These are phyloP conservation scores for Calosoma granatense DNA, from an alignment of 1,140 invertebrate genomes.

Conservation along the genomic window DNA sequence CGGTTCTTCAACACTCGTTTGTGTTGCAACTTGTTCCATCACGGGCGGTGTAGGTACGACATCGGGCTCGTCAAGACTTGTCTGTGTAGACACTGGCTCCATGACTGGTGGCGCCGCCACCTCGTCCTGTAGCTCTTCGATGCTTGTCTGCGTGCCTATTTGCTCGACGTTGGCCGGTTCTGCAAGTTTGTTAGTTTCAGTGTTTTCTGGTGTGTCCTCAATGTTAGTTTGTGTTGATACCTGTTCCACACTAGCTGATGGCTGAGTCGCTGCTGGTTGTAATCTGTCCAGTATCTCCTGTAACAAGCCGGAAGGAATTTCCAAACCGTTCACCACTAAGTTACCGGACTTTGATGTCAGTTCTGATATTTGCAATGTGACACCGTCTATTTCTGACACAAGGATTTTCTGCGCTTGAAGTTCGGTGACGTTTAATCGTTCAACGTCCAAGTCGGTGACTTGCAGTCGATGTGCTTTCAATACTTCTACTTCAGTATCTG, in stretches of 20 bases:
- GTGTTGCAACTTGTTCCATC: neutral
- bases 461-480: slow-evolving; percentile 48
- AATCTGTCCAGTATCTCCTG: slow-evolving; percentile 39
- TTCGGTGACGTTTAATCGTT: slow-evolving; percentile 61
- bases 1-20: neutral
- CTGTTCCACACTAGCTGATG: slow-evolving; percentile 3
- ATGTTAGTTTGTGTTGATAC: slow-evolving; percentile 12
- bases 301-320: slow-evolving; percentile 50
- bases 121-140: too few relatives aligned
- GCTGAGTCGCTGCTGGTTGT: neutral
- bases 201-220: slow-evolving; percentile 15
- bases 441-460: slow-evolving; percentile 64
- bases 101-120: too few relatives aligned
- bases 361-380: slow-evolving; percentile 55
- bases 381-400: slow-evolving; percentile 67
- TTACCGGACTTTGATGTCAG: slow-evolving; percentile 51
- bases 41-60: neutral
- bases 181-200: slow-evolving; percentile 12
- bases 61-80: neutral
- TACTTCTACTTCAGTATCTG: slow-evolving; percentile 25
- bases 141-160: neutral
- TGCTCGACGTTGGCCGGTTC: neutral
- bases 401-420: slow-evolving; percentile 64
- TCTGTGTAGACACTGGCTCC: neutral
- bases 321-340: slow-evolving; percentile 45